Evolutionary conservation across 2,797 vertebrate species (phyloP).

Genomic region (Lycodopsis pacificus): DNA sequence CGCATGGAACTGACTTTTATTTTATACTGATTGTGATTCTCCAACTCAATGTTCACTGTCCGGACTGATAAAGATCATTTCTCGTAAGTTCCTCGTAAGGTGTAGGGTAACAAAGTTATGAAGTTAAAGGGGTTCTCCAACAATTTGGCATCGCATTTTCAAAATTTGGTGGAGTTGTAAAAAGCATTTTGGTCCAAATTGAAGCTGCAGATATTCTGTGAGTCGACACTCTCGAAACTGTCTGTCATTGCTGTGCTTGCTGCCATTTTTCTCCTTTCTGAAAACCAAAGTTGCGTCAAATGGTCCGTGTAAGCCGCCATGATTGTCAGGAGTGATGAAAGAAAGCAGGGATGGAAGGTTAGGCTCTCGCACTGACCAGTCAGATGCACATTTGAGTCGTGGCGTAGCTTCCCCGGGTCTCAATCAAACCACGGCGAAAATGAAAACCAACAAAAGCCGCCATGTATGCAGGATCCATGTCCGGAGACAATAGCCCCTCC

Average conservation of each 20-base stretch:
- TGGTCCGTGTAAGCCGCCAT: constrained; percentile 19
- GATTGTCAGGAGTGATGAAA: constrained; percentile 33
- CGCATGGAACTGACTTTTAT: no score
- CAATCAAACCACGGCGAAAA: constrained; percentile 11
- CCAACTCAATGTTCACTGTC: not conserved
- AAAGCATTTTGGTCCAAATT: not conserved
- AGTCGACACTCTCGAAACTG: not conserved
- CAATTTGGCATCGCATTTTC: not conserved
- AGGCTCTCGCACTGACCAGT: not conserved
- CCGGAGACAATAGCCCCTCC: not conserved
- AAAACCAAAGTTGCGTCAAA: constrained; percentile 38
- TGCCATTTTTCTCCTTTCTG: not conserved
- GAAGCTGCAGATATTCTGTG: not conserved
- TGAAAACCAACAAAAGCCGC: not conserved
- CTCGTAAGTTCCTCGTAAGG: not conserved
- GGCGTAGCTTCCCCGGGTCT: not conserved
- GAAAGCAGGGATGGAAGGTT: constrained; percentile 1
- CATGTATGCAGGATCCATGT: not conserved
- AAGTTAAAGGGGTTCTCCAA: not conserved
- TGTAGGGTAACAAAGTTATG: not conserved
- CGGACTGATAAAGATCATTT: not conserved
- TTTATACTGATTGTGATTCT: no score
- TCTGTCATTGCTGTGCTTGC: constrained; percentile 12
- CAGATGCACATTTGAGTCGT: constrained; percentile 7
- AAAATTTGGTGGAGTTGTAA: not conserved